Conservation (phyloP, 2,113 vertebrate genomes). For the Gobius niger region DNA sequence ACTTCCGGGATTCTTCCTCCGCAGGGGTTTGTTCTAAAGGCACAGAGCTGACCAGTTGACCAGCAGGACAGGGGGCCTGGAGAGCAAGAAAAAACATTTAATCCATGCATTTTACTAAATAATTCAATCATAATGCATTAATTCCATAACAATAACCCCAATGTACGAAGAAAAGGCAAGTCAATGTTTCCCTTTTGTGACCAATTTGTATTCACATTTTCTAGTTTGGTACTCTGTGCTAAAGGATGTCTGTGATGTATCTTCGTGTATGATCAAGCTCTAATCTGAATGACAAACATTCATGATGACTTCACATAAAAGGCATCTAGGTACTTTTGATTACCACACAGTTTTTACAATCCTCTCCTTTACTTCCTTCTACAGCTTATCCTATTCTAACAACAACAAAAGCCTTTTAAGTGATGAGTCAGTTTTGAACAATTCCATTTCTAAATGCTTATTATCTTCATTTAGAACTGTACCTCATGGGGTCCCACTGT, state of each 20-base stretch:
- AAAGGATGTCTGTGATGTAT: neutral
- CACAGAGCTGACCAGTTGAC: slow-evolving; percentile 76
- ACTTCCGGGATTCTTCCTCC: slow-evolving; percentile 89
- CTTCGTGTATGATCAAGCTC: neutral
- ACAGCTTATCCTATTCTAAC: slow-evolving; percentile 21
- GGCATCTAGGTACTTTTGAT: neutral
- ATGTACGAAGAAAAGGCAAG: neutral
- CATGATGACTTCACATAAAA: neutral
- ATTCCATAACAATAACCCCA: neutral
- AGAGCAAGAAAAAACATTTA: slow-evolving; percentile 1
- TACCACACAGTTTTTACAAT: neutral
- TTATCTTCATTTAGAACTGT: neutral
- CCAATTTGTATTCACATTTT: neutral
- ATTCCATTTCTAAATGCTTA: no score
- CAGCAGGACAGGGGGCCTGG: slow-evolving; percentile 71
- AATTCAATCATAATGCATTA: neutral
- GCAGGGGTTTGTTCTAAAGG: slow-evolving; percentile 82
- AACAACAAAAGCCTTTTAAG: slow-evolving; percentile 30
- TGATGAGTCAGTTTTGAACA: slow-evolving; percentile 7
- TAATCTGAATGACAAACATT: neutral
- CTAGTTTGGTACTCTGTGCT: neutral
- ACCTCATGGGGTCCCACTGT: slow-evolving; percentile 85
- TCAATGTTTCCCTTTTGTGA: neutral
- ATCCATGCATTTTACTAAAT: neutral
- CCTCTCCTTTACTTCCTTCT: neutral